Conservation (phyloP, 2,888 invertebrate species). For the Priapulus caudatus region DNA sequence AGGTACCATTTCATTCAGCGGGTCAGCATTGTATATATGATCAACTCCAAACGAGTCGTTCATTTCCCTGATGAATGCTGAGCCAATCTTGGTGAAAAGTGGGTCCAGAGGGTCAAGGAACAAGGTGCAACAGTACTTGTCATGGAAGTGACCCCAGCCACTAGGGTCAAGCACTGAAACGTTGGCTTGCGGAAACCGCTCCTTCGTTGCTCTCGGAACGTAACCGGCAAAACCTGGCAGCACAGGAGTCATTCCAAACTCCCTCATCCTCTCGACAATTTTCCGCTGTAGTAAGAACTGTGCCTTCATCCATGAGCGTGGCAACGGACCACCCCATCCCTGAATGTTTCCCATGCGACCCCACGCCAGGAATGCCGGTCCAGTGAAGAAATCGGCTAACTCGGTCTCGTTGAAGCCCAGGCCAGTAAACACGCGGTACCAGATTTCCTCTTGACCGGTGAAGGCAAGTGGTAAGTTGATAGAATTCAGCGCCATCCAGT, state of each 20-base stretch:
- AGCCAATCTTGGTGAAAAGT: slow-evolving; percentile 59
- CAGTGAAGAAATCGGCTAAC: slow-evolving; percentile 67
- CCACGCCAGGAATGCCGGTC: slow-evolving; percentile 90
- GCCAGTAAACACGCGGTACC: slow-evolving; percentile 53
- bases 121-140: slow-evolving; percentile 53
- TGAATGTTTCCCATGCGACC: slow-evolving; percentile 82
- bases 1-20: slow-evolving; percentile 80
- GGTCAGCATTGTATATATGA: slow-evolving; percentile 78
- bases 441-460: slow-evolving; percentile 75
- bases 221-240: slow-evolving; percentile 83
- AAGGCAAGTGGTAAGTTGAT: slow-evolving; percentile 81
- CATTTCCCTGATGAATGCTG: slow-evolving; percentile 52
- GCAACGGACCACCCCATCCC: slow-evolving; percentile 75
- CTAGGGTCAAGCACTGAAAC: slow-evolving; percentile 44
- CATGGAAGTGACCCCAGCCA: slow-evolving; percentile 66
- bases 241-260: slow-evolving; percentile 60
- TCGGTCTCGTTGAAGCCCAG: slow-evolving; percentile 62
- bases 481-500: slow-evolving; percentile 80
- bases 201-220: slow-evolving; percentile 60
- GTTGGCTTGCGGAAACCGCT: slow-evolving; percentile 55
- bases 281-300: slow-evolving; percentile 58
- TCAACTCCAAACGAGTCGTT: slow-evolving; percentile 23
- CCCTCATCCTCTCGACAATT: slow-evolving; percentile 60
- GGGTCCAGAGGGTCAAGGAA: slow-evolving; percentile 67
- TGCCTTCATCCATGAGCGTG: slow-evolving; percentile 53